Conservation (phyloP, 2,888 invertebrate genomes). For the Sminthurinus aureus region DNA sequence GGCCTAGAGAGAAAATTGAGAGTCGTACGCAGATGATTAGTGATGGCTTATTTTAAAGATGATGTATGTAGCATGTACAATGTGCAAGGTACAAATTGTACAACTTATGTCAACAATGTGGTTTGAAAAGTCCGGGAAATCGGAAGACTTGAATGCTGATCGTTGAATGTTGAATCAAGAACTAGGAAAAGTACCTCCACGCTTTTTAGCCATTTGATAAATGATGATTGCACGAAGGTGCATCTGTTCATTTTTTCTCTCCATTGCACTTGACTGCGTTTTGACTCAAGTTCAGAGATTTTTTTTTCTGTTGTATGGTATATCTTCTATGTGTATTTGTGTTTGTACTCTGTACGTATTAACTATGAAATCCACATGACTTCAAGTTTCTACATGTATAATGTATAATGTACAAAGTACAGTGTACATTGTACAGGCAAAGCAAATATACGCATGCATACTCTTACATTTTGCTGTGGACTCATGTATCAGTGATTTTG, state of each 20-base stretch:
- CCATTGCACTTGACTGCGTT: constrained; percentile 49
- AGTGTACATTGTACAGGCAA: background rate
- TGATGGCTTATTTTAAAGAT: too few species aligned
- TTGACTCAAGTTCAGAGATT: constrained; percentile 39
- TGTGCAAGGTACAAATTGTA: too few species aligned
- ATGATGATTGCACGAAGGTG: constrained; percentile 47
- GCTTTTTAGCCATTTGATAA: constrained; percentile 46
- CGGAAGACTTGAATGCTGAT: too few species aligned
- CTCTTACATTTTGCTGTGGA: background rate
- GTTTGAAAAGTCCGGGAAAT: too few species aligned
- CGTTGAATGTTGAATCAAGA: background rate
- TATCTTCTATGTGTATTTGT: background rate
- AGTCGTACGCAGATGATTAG: too few species aligned
- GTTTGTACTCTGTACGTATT: background rate
- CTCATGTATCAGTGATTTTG: constrained; percentile 24
- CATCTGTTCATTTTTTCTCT: constrained; percentile 46
- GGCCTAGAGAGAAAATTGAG: too few species aligned
- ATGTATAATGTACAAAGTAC: background rate
- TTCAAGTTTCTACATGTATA: background rate
- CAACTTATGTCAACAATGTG: too few species aligned
- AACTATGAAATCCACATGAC: background rate
- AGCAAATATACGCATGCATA: background rate
- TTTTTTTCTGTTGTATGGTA: constrained; percentile 4
- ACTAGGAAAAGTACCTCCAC: background rate
- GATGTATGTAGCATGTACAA: too few species aligned